A percentile compares a stretch with the other conserved stretches of the same genome.
Evolutionary conservation across 2,888 invertebrate genomes (phyloP).

Genomic region (Apodemia hepburni): DNA sequence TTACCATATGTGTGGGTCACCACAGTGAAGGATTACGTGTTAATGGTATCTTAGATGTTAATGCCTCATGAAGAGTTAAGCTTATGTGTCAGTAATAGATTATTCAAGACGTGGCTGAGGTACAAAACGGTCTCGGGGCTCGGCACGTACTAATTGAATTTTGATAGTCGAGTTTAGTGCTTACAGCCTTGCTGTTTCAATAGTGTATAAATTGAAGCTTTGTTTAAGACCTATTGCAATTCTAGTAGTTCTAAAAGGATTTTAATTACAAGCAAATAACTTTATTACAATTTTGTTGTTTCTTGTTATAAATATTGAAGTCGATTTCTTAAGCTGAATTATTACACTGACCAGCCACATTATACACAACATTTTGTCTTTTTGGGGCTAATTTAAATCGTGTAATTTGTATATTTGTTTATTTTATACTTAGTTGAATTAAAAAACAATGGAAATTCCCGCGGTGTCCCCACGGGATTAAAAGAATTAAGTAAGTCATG

Average conservation of each 20-base stretch:
- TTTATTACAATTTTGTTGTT: neutral
- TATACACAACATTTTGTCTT: no score
- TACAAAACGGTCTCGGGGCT: constrained; percentile 46
- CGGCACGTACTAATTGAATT: constrained; percentile 48
- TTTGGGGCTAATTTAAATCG: no score
- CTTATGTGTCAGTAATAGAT: constrained; percentile 59
- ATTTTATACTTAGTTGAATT: no score
- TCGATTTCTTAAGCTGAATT: no score
- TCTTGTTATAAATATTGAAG: no score
- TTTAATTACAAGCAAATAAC: neutral
- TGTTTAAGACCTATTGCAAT: neutral
- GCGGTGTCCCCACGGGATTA: no score
- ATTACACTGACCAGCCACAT: no score
- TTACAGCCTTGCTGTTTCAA: neutral
- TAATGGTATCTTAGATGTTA: constrained; percentile 67
- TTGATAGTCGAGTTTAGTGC: constrained; percentile 33
- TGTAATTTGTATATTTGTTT: no score
- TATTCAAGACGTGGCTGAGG: constrained; percentile 52
- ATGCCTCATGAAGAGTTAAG: constrained; percentile 63
- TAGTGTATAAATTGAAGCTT: neutral
- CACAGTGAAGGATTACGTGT: constrained; percentile 60
- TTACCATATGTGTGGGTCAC: constrained; percentile 67
- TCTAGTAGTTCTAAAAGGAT: neutral
- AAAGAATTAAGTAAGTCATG: no score
- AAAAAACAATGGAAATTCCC: no score